A percentile compares a stretch with the other conserved stretches of the same genome.
These are phyloP conservation scores for Cassiopea xamachana DNA, from an alignment of 30 jellyfish, hydroid and myxozoan genomes.

Conservation along the genomic window DNA sequence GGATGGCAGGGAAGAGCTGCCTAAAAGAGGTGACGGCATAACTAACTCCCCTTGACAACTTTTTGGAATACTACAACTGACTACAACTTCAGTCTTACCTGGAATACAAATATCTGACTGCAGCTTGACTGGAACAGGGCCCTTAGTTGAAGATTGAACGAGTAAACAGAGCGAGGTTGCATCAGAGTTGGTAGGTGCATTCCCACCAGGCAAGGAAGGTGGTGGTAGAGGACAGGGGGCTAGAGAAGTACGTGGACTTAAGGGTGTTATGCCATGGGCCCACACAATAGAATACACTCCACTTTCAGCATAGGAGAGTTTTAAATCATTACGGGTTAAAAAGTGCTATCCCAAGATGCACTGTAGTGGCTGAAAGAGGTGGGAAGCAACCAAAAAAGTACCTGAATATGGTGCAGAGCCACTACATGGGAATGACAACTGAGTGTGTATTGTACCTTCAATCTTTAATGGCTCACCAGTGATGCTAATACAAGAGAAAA, in stretches of 20 bases:
- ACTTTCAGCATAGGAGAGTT: neutral
- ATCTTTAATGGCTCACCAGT: constrained; percentile 51
- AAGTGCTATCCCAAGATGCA: constrained; percentile 56
- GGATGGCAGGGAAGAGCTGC: constrained; percentile 18
- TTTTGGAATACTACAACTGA: constrained; percentile 1
- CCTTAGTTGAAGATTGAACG: constrained; percentile 24
- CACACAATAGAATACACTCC: constrained; percentile 12
- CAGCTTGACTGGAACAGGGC: constrained; percentile 26
- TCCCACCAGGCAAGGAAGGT: constrained; percentile 13
- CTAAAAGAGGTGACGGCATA: constrained; percentile 21
- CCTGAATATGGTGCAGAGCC: constrained; percentile 21
- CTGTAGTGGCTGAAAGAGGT: constrained; percentile 30
- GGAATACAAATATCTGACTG: constrained; percentile 12
- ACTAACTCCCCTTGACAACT: constrained; percentile 48
- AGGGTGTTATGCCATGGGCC: neutral
- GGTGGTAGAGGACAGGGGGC: neutral
- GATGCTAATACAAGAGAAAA: constrained; percentile 20
- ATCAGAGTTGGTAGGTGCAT: neutral
- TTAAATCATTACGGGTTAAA: constrained; percentile 24
- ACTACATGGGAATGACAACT: constrained; percentile 15
- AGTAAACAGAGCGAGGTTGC: constrained; percentile 5
- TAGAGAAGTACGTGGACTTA: neutral
- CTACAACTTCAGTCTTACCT: constrained; percentile 45
- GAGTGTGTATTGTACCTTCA: constrained; percentile 28
- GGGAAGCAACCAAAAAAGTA: neutral